Evolutionary conservation across 2,888 invertebrate species (phyloP), one percentile per base, ranked within the genome.

Genomic region (Dasysyrphus tricinctus): DNA sequence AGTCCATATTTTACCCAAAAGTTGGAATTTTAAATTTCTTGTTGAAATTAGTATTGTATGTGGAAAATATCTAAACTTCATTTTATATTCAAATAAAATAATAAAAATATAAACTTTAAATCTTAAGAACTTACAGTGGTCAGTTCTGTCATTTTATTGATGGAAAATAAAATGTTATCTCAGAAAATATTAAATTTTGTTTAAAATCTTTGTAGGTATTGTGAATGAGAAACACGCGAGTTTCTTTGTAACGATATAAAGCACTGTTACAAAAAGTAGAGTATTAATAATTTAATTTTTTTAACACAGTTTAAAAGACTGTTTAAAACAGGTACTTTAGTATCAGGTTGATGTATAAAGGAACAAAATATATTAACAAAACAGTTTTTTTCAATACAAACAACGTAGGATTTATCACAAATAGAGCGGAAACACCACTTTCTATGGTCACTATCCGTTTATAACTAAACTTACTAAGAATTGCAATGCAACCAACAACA

Each of bases 121-220:
- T 29, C 5, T 16, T 16, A 16, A 4, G 1, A 39, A 80, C 84
- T 80, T 84, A 84, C 84, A 42, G 72, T 80, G 24, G 75, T 73
- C 54, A 84, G 61, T 54, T 44, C 67, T 56, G 80, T 72, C 84
- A 84, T 84, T 24, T 77, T 37, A 49, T 39, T 44, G 37, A 67
- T 39, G 6, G 12, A 59, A 6, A 24, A 59, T 59, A 14, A 39
- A 39, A 24, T 42, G 32, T 63, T 0, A 12, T 44, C 39, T 44
- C 44, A n/a, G 32, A 32, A 63, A 32, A n/a, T 42, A 47, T 44
- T 39, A 4, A 14, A 5, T 16, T 57, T 56, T 3, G 34, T 39
- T 61, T n/a, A 16, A 6, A 16, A 29, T 29, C 0, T 54, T 9
- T 29, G 24, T 12, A 12, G 19, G 11, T 54, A 14, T 29, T 0